Conservation (phyloP, 2,797 vertebrate genomes). For the Rachycentron canadum region DNA sequence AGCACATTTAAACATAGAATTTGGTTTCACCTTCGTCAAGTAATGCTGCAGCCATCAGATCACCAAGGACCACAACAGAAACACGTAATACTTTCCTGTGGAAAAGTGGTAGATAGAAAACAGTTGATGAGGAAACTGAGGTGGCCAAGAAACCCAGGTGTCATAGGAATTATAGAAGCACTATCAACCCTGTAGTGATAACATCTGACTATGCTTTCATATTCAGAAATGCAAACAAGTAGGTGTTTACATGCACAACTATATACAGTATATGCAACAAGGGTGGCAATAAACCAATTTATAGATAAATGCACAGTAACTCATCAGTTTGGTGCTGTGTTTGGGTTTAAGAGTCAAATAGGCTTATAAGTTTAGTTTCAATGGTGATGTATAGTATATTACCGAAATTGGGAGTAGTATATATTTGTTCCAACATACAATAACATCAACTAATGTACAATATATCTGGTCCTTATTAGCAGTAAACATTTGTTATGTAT, state of each 20-base stretch:
- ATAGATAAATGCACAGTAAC: not conserved
- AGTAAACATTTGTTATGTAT: not conserved
- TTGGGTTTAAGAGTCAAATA: no score
- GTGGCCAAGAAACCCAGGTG: not conserved
- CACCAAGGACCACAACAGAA: not conserved
- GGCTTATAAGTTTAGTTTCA: constrained; percentile 1
- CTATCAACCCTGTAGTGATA: not conserved
- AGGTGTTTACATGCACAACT: not conserved
- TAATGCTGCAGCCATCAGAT: constrained; percentile 15
- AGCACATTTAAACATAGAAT: constrained; percentile 57
- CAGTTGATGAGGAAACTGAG: not conserved
- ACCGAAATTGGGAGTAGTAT: not conserved
- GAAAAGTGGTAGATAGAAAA: not conserved
- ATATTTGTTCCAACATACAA: not conserved
- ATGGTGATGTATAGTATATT: not conserved
- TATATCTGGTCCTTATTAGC: constrained; percentile 8
- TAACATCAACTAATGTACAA: constrained; percentile 22
- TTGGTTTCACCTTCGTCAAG: constrained; percentile 25
- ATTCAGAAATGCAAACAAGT: not conserved
- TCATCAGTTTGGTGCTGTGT: not conserved
- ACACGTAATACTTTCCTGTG: not conserved
- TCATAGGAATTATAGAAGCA: no score
- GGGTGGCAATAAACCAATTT: not conserved
- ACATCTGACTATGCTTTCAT: not conserved
- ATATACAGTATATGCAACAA: not conserved